These are phyloP conservation scores for Pipistrellus kuhlii DNA, from an alignment of 2,797 vertebrate species.

Conservation along the genomic window DNA sequence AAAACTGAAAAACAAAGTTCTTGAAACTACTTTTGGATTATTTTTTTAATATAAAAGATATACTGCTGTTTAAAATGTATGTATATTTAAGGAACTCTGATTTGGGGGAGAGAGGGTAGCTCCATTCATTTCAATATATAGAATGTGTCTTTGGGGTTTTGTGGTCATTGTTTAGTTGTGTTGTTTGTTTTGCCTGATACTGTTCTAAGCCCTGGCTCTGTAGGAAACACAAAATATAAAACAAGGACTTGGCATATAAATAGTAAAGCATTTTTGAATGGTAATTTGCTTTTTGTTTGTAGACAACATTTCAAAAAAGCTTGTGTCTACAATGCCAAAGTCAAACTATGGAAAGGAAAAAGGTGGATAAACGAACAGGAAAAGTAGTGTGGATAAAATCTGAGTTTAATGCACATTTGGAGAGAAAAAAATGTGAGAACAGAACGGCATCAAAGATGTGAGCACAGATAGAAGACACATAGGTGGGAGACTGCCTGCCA, in stretches of 20 bases:
- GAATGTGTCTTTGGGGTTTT: neutral
- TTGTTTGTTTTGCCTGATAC: neutral
- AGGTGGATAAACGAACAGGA: neutral
- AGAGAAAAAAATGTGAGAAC: neutral
- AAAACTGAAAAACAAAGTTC: constrained; percentile 39
- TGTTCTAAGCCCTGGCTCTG: neutral
- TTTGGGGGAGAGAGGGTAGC: neutral
- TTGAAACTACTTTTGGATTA: constrained; percentile 22
- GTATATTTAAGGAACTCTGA: neutral
- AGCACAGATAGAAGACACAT: neutral
- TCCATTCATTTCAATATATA: neutral
- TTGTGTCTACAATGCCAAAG: neutral
- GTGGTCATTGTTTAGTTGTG: neutral
- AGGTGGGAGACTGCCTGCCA: neutral
- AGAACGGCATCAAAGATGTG: neutral
- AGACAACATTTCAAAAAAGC: neutral
- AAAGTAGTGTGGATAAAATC: neutral
- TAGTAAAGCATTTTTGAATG: neutral
- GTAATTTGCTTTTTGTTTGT: neutral
- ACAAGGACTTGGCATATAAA: neutral
- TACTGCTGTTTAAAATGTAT: neutral
- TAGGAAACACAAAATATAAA: neutral
- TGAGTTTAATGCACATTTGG: neutral
- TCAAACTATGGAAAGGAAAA: constrained; percentile 16
- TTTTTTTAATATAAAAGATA: neutral